These are phyloP conservation scores for Lasioglossum leucozonium DNA, from an alignment of 2,888 invertebrate species.

Conservation along the genomic window DNA sequence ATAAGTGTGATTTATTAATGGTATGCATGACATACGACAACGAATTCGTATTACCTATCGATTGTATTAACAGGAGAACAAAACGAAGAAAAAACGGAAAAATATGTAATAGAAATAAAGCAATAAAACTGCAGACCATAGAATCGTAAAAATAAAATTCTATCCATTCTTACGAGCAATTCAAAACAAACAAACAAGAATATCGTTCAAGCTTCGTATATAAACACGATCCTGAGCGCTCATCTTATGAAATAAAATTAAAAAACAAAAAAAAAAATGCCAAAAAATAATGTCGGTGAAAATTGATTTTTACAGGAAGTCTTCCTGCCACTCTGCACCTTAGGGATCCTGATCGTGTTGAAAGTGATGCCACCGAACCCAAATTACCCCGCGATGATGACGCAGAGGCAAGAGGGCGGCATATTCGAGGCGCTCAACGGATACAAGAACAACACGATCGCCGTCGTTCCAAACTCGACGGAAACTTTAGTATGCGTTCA, in stretches of 20 bases:
- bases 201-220: neutral
- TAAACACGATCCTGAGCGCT: too few species aligned
- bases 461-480: constrained; percentile 89
- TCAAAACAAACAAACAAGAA: neutral
- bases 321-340: constrained; percentile 91
- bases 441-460: constrained; percentile 88
- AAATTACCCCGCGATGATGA: constrained; percentile 89
- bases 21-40: too few species aligned
- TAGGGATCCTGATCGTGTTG: constrained; percentile 90
- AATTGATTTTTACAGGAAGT: constrained; percentile 87
- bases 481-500: constrained; percentile 84
- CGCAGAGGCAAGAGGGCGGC: constrained; percentile 86
- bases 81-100: neutral
- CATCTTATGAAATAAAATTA: neutral
- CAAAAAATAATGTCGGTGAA: neutral
- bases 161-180: neutral
- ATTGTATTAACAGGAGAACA: neutral
- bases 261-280: too few species aligned
- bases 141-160: neutral
- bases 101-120: neutral
- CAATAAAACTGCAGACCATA: neutral
- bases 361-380: constrained; percentile 91
- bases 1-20: neutral
- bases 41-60: neutral
- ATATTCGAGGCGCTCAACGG: constrained; percentile 86